phyloP scores from a whole-genome alignment of 2,113 vertebrate species.

The Phrynosoma platyrhinos region DNA sequence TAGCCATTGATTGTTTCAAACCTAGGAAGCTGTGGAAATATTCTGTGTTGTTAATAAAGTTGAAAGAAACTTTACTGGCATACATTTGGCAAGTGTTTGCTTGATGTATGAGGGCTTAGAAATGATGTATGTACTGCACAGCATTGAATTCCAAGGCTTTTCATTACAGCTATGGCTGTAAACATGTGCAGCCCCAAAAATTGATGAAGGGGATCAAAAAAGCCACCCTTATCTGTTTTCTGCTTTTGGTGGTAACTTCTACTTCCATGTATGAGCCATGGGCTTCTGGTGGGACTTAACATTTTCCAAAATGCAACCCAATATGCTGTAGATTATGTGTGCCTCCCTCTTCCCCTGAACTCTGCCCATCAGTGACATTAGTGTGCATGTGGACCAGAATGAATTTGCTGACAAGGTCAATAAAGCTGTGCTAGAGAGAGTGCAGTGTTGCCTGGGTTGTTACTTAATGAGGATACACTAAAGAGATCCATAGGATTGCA shows the following conservation, averaged over 20 bases:
- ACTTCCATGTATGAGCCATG: not conserved
- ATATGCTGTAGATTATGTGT: not conserved
- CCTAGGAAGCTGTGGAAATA: not conserved
- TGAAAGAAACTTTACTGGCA: not conserved
- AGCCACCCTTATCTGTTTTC: not conserved
- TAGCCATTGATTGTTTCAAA: slow-evolving; percentile 8
- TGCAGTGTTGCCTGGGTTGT: not conserved
- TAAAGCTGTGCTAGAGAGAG: not conserved
- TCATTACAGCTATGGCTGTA: not conserved
- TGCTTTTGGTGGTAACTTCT: not conserved
- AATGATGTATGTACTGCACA: not conserved
- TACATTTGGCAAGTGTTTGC: not conserved
- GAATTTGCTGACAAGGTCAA: not conserved
- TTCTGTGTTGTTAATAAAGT: not conserved
- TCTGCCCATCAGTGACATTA: not conserved
- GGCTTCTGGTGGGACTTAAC: not conserved
- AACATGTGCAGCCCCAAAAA: not conserved
- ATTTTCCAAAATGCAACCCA: not conserved
- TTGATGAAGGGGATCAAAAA: not conserved
- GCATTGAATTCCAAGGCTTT: not conserved
- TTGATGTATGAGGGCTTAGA: not conserved
- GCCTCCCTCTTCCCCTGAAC: not conserved
- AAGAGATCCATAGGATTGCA: not conserved
- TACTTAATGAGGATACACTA: not conserved
- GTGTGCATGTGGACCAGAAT: not conserved